Percentiles rank a stretch among this genome's conserved stretches.
phyloP scores from a whole-genome alignment of 2,888 invertebrate genomes.

The Amiota minor region DNA sequence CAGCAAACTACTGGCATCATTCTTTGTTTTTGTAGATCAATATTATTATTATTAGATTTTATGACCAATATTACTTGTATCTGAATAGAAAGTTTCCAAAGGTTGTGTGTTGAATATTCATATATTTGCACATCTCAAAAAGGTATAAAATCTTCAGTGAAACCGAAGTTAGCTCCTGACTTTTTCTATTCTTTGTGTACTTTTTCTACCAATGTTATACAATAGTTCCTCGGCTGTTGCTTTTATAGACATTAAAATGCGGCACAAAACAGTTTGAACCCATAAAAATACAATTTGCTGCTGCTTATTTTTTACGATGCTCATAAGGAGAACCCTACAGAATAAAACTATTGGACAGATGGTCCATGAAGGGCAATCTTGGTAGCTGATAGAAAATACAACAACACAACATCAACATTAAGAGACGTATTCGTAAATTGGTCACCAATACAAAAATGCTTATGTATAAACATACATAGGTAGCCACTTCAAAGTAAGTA shows the following conservation, averaged over 20 bases:
- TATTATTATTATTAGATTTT: no score
- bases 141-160: background rate
- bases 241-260: conserved; percentile 69
- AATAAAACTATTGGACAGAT: background rate
- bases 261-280: conserved; percentile 71
- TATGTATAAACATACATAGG: background rate
- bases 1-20: no score
- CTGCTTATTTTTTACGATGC: conserved; percentile 69
- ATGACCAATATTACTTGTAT: no score
- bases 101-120: background rate
- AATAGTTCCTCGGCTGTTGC: conserved; percentile 41
- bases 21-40: no score
- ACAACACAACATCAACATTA: conserved; percentile 4
- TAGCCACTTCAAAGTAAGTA: background rate
- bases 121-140: background rate
- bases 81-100: no score
- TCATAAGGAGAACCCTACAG: conserved; percentile 45
- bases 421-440: background rate
- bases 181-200: background rate
- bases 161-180: background rate
- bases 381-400: background rate
- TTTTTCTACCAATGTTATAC: no score
- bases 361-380: no score
- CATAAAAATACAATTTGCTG: conserved; percentile 72
- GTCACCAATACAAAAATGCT: background rate